Base-by-base conservation (phyloP, 1,140 invertebrate species). In the Maconellicoccus hirsutus region DNA sequence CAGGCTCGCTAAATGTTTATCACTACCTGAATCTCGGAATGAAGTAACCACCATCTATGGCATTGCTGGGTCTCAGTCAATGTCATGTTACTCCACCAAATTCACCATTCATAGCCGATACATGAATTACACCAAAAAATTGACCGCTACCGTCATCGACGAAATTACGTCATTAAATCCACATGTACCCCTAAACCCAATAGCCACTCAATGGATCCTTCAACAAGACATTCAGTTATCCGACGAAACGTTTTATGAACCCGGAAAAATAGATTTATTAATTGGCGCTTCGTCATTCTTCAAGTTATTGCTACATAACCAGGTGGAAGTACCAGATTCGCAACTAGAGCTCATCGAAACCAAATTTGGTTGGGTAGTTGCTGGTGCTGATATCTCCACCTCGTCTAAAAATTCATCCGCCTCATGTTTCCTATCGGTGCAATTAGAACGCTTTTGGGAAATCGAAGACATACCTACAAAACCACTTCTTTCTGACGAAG, bases 331-430 rank as follows among this genome's bases (percentile, higher is more conserved):
- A 16, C 6, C 23, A 16, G 16, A 33, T 19, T 39, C 8, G 26
- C 70, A 7, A 7, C 23, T 39, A n/a, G 10, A 6, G n/a, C n/a
- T n/a, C n/a, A n/a, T n/a, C 26, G 16, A 33, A n/a, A 21, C 70
- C 14, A 22, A 1, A 2, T 59, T 71, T 59, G 70, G 70, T n/a
- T 71, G 70, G 70, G 4, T 59, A 4, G n/a, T 71, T 26, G 12
- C 42, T 4, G 70, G 70, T 39, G 19, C 6, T 8, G 14, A n/a
- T 52, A 38, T 12, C 8, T 26, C 8, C 22, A 38, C 70, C 25
- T 19, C 21, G 3, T 10, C 25, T 59, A 12, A 6, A 6, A 19
- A 25, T 8, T 25, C 25, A 66, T 1, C 25, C 4, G 8, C 10
- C 7, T 19, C 25, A 2, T 66, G 25, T 19, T 16, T 10, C 3